Conservation (phyloP, 1,140 invertebrate genomes). For the Drosophila pseudoananassae region DNA sequence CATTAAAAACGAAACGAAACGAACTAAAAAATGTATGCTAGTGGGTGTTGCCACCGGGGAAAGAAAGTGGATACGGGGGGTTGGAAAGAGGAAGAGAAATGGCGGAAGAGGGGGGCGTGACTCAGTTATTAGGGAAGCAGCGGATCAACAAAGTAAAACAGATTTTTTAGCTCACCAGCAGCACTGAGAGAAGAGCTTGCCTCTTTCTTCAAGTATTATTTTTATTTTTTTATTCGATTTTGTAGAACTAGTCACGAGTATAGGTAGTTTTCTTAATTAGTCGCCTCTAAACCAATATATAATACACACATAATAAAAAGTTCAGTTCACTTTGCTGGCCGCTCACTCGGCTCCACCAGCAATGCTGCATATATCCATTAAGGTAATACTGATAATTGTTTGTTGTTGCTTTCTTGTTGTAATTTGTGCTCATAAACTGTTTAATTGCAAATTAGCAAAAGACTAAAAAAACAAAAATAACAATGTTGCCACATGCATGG, state of each 20-base stretch:
- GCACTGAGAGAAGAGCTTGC: conserved; percentile 8
- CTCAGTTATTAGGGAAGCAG: conserved; percentile 37
- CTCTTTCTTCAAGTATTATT: background rate
- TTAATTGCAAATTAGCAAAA: conserved; percentile 79
- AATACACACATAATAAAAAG: background rate
- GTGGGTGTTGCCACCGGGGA: background rate
- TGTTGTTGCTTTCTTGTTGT: conserved; percentile 51
- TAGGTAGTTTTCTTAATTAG: too few species aligned
- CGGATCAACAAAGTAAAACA: conserved; percentile 37
- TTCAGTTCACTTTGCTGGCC: background rate
- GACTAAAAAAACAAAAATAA: conserved; percentile 33
- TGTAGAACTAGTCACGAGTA: too few species aligned
- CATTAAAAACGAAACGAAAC: conserved; percentile 2
- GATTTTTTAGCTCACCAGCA: conserved; percentile 19
- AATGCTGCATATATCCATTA: conserved; percentile 26
- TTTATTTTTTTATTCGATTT: background rate
- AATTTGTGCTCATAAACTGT: conserved; percentile 80
- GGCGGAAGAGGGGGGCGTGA: conserved; percentile 29
- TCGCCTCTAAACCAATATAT: too few species aligned
- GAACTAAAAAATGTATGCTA: background rate
- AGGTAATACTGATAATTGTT: conserved; percentile 45
- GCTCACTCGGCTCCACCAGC: too few species aligned
- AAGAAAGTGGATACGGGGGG: too few species aligned
- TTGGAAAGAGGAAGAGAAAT: background rate
- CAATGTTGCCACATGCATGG: conserved; percentile 38